phyloP scores from a whole-genome alignment of 2,888 invertebrate species.

The Ennomos quercinarius region DNA sequence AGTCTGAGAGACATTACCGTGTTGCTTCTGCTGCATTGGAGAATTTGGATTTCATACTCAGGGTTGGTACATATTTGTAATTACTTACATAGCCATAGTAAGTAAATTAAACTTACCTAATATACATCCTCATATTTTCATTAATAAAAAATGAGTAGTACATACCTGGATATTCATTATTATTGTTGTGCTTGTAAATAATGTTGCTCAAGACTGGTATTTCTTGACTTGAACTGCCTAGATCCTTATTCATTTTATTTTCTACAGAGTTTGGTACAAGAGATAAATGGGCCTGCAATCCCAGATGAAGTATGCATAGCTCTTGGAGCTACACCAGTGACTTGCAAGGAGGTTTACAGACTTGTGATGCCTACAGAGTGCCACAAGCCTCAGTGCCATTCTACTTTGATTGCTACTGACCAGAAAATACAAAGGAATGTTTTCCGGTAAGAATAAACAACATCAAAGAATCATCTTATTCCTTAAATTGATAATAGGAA shows the following conservation, averaged over 20 bases:
- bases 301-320: constrained; percentile 77
- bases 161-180: too few relatives aligned
- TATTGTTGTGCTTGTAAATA: too few relatives aligned
- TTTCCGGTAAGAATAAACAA: constrained; percentile 60
- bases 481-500: too few relatives aligned
- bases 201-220: too few relatives aligned
- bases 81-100: too few relatives aligned
- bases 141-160: too few relatives aligned
- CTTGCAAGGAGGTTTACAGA: constrained; percentile 76
- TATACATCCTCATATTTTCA: too few relatives aligned
- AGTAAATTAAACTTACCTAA: too few relatives aligned
- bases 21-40: constrained; percentile 71
- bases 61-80: constrained; percentile 54
- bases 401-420: constrained; percentile 67
- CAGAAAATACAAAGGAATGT: constrained; percentile 73
- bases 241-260: background rate
- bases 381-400: constrained; percentile 76
- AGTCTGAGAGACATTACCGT: constrained; percentile 75
- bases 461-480: background rate
- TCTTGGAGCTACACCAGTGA: constrained; percentile 70
- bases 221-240: too few relatives aligned
- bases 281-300: constrained; percentile 67
- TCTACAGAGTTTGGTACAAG: constrained; percentile 69
- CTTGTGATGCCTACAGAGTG: constrained; percentile 67
- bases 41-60: constrained; percentile 75